Evolutionary conservation across 2,113 vertebrate species (phyloP).

Genomic region (Pithys albifrons): DNA sequence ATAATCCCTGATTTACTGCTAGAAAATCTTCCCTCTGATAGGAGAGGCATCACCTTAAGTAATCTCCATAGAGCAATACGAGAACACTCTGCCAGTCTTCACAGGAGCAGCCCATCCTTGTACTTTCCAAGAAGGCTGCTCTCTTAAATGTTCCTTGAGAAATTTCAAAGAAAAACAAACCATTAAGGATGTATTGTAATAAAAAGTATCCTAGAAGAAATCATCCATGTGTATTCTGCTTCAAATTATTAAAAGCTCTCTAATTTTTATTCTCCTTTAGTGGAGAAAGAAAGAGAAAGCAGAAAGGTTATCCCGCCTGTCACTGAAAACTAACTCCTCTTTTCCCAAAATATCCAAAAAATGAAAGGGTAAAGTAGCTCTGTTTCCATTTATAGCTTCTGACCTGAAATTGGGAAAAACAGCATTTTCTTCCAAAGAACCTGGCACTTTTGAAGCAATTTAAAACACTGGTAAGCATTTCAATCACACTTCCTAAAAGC

Average conservation of each 20-base stretch:
- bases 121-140: background rate
- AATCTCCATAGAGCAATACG: background rate
- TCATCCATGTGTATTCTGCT: background rate
- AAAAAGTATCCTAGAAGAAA: background rate
- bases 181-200: background rate
- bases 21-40: background rate
- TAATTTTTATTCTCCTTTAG: background rate
- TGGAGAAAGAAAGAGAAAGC: background rate
- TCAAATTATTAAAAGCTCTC: background rate
- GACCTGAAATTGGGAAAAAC: background rate
- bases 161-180: background rate
- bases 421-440: background rate
- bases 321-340: background rate
- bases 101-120: background rate
- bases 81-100: background rate
- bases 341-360: background rate
- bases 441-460: background rate
- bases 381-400: background rate
- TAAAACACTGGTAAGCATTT: background rate
- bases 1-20: background rate
- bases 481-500: background rate
- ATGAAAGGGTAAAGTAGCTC: background rate
- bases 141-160: background rate
- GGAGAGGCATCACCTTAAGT: background rate
- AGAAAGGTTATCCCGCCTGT: background rate